Conservation (phyloP, 2,113 vertebrate species). For the Semnornis frantzii region DNA sequence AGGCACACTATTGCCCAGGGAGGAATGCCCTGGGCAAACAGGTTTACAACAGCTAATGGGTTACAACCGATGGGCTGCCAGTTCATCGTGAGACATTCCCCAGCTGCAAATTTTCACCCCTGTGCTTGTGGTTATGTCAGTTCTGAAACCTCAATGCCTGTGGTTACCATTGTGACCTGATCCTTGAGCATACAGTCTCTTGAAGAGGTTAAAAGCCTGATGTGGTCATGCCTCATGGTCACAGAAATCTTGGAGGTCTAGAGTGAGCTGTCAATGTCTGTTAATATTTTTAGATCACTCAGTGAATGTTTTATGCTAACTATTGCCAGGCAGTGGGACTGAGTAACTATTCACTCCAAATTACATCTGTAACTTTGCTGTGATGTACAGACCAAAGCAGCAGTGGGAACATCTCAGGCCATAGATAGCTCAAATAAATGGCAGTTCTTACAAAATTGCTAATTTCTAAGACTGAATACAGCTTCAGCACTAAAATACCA, state of each 20-base stretch:
- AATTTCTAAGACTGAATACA: background rate
- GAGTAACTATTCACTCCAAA: background rate
- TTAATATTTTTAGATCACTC: background rate
- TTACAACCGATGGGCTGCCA: too few relatives aligned
- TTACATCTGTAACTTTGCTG: background rate
- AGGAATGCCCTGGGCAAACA: background rate
- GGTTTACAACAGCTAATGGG: background rate
- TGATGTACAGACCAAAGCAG: background rate
- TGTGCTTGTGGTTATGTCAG: accelerated
- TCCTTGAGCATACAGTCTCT: background rate
- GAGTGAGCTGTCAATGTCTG: background rate
- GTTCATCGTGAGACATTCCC: accelerated
- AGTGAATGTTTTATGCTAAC: background rate
- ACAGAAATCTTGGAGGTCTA: background rate
- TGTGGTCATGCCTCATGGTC: background rate
- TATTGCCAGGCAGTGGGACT: background rate
- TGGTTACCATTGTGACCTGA: accelerated
- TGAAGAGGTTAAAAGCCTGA: background rate
- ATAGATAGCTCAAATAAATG: background rate
- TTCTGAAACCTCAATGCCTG: background rate
- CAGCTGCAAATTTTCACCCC: background rate
- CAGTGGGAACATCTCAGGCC: background rate
- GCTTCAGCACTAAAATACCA: background rate
- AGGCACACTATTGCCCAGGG: accelerated
- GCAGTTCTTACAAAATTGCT: background rate